phyloP scores from a whole-genome alignment of 2,888 invertebrate species.

The Ischnura elegans region DNA sequence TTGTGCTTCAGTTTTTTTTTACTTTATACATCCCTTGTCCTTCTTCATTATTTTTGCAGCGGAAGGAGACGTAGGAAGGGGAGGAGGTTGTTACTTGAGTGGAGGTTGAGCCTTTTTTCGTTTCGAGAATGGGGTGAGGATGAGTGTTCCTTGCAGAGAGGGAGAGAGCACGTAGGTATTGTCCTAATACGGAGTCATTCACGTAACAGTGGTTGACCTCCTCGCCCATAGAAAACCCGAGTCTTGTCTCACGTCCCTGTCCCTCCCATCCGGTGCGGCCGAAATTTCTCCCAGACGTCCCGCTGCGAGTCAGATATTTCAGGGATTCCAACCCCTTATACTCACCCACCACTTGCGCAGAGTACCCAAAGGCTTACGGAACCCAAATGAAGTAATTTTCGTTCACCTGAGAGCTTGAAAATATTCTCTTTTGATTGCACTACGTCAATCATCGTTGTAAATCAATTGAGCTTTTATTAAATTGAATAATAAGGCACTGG shows the following conservation, averaged over 20 bases:
- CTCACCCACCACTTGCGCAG: not conserved
- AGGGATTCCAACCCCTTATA: not conserved
- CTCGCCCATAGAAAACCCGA: not conserved
- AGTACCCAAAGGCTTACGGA: too few relatives aligned
- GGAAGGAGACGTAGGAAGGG: not conserved
- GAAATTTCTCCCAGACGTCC: not conserved
- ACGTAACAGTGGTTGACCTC: constrained; percentile 36
- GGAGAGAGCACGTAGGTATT: constrained; percentile 51
- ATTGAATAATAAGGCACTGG: too few relatives aligned
- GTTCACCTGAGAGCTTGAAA: too few relatives aligned
- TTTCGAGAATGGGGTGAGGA: not conserved
- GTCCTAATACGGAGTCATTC: constrained; percentile 58
- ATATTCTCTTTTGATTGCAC: too few relatives aligned
- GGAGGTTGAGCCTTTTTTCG: not conserved
- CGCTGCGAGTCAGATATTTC: too few relatives aligned
- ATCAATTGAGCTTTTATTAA: too few relatives aligned
- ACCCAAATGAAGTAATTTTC: too few relatives aligned
- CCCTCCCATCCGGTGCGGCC: not conserved
- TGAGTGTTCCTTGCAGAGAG: not conserved
- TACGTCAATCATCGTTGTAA: too few relatives aligned
- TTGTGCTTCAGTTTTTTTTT: not conserved
- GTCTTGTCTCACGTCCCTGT: constrained; percentile 2
- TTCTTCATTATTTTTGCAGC: constrained; percentile 18
- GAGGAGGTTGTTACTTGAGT: not conserved
- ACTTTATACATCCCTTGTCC: not conserved